Conservation (phyloP, 2,113 vertebrate species). For the Lycocorax pyrrhopterus region DNA sequence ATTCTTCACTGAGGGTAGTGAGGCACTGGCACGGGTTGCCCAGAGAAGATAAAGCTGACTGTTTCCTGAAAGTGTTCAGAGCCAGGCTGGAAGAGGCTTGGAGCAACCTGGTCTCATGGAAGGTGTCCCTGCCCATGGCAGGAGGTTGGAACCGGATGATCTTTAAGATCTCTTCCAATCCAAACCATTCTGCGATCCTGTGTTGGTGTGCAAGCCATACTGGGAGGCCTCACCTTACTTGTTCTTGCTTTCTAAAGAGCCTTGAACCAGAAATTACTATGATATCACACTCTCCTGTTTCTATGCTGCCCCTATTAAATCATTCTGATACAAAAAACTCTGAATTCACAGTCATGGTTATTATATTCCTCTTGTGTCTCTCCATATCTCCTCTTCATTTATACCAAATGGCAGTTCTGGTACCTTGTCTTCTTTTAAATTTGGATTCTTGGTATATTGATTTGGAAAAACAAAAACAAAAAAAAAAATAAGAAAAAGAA, state of each 20-base stretch:
- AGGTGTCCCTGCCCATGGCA: neutral
- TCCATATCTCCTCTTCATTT: neutral
- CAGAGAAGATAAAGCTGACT: neutral
- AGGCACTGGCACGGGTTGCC: neutral
- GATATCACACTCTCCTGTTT: neutral
- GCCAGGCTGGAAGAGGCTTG: neutral
- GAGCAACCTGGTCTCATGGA: neutral
- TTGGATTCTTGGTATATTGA: neutral
- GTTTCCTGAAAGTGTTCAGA: rapidly evolving
- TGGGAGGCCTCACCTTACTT: neutral
- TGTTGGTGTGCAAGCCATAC: neutral
- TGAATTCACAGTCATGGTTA: neutral
- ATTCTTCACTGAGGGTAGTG: neutral
- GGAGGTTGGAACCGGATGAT: neutral
- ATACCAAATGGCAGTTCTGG: neutral
- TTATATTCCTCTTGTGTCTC: neutral
- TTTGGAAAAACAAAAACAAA: neutral
- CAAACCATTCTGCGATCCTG: neutral
- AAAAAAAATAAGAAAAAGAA: no score
- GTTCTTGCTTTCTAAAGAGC: neutral
- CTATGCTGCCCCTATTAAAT: neutral
- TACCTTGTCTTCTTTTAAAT: neutral
- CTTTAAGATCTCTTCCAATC: neutral
- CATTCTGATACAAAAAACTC: neutral
- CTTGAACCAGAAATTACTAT: neutral